Conservation (phyloP, 2,113 vertebrate genomes). For the Onychostruthus taczanowskii region DNA sequence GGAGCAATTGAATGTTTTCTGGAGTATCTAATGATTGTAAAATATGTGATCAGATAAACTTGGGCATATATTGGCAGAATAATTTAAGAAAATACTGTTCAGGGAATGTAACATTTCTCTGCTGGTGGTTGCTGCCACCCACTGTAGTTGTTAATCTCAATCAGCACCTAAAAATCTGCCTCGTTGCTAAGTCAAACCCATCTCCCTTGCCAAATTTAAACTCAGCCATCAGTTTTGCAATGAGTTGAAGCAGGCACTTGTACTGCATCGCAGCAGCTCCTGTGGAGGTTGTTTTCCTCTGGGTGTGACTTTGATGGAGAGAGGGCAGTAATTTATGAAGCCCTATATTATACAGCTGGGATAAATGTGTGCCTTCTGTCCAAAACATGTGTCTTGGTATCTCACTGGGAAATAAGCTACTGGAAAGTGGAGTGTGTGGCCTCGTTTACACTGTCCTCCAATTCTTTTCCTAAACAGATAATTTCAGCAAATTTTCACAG, state of each 20-base stretch:
- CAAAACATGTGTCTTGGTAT: not conserved
- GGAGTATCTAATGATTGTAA: not conserved
- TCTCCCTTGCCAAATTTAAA: not conserved
- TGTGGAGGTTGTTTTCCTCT: not conserved
- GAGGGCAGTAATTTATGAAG: not conserved
- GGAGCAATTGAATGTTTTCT: not conserved
- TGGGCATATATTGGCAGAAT: not conserved
- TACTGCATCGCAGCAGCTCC: not conserved
- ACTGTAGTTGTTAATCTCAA: not conserved
- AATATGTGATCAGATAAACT: not conserved
- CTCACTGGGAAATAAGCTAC: not conserved
- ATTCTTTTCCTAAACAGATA: not conserved
- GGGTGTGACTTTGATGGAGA: not conserved
- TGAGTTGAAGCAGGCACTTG: not conserved
- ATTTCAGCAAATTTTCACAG: not conserved
- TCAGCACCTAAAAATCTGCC: not conserved
- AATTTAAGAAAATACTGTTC: not conserved
- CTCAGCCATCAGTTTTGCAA: not conserved
- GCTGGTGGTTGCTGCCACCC: not conserved
- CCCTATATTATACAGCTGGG: rapidly evolving
- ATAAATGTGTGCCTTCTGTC: not conserved
- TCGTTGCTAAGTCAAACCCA: not conserved
- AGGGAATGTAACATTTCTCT: not conserved
- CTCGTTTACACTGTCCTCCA: not conserved
- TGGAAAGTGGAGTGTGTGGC: not conserved